phyloP scores from a whole-genome alignment of 30 jellyfish, hydroid and myxozoan genomes.

The Pelagia noctiluca region DNA sequence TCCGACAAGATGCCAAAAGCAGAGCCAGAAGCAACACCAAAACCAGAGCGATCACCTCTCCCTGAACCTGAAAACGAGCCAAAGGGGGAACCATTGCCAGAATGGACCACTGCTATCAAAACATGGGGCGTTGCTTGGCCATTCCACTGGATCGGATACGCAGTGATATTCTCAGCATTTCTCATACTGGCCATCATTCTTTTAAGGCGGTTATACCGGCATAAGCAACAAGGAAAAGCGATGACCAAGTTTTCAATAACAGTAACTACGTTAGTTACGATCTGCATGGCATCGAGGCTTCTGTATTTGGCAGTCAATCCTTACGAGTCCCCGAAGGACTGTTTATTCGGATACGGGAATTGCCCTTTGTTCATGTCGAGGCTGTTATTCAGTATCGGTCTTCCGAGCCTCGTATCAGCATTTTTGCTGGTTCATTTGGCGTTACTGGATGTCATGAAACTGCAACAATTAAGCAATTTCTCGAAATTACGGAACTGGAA shows the following conservation, averaged over 20 bases:
- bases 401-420: constrained; percentile 78
- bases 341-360: constrained; percentile 57
- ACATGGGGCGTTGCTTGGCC: constrained; percentile 82
- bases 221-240: constrained; percentile 24
- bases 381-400: constrained; percentile 67
- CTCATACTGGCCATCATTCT: constrained; percentile 28
- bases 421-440: constrained; percentile 72
- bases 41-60: constrained; percentile 11
- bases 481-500: constrained; percentile 61
- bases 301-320: constrained; percentile 72
- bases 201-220: constrained; percentile 40
- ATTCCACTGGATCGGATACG: constrained; percentile 75
- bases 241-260: constrained; percentile 64
- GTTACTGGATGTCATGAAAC: constrained; percentile 58
- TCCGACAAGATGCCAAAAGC: constrained; percentile 11
- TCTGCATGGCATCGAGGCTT: constrained; percentile 51
- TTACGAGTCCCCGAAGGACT: constrained; percentile 59
- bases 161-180: constrained; percentile 44
- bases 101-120: constrained; percentile 60
- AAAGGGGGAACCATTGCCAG: constrained; percentile 71
- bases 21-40: constrained; percentile 27
- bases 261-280: constrained; percentile 21
- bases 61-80: constrained; percentile 65
- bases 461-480: constrained; percentile 40
- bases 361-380: constrained; percentile 71